These are phyloP conservation scores for Volucella inflata DNA, from an alignment of 2,888 invertebrate species.

Conservation along the genomic window DNA sequence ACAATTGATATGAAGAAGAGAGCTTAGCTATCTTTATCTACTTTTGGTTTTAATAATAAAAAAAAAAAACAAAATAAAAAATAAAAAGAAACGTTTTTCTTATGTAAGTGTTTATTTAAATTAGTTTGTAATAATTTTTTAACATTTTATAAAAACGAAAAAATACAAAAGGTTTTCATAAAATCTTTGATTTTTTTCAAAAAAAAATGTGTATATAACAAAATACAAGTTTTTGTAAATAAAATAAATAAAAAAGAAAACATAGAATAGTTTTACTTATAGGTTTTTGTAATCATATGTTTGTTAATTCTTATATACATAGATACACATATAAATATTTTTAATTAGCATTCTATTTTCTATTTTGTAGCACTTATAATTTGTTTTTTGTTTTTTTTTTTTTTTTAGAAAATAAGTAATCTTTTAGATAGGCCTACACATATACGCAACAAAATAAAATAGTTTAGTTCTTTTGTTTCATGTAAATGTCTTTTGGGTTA, in stretches of 20 bases:
- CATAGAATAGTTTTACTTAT: constrained; percentile 54
- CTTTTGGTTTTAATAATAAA: constrained; percentile 21
- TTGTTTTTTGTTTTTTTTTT: constrained; percentile 5
- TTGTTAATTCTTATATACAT: constrained; percentile 40
- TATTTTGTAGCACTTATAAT: constrained; percentile 22
- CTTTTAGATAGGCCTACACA: constrained; percentile 6
- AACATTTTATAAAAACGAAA: constrained; percentile 7
- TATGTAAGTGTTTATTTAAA: constrained; percentile 50
- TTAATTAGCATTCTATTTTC: constrained; percentile 2
- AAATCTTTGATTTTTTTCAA: constrained; percentile 53
- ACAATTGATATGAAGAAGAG: constrained; percentile 29
- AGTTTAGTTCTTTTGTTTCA: constrained; percentile 9
- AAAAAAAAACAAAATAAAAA: not conserved
- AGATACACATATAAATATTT: not conserved
- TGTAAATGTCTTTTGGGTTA: not conserved
- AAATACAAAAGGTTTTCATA: constrained; percentile 66
- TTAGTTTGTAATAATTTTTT: constrained; percentile 39
- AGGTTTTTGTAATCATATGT: constrained; percentile 49
- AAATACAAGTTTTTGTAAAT: constrained; percentile 32
- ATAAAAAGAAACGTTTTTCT: constrained; percentile 10
- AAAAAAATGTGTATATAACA: constrained; percentile 43
- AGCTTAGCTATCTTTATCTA: constrained; percentile 59
- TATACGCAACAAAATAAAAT: constrained; percentile 33
- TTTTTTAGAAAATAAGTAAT: not conserved
- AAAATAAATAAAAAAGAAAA: constrained; percentile 58